Conservation (phyloP, 2,888 invertebrate genomes). For the Operophtera brumata region DNA sequence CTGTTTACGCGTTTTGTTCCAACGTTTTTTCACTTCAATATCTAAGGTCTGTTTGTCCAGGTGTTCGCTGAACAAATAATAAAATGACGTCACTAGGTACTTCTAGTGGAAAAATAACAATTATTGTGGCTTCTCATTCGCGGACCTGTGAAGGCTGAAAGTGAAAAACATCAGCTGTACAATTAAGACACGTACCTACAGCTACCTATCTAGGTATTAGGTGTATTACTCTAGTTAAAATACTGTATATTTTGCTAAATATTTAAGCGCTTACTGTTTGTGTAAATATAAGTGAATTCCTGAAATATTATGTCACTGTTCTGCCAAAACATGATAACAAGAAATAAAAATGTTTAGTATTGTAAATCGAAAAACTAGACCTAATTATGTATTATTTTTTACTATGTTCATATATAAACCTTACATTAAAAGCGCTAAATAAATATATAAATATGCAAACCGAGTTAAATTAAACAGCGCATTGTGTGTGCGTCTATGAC, state of each 20-base stretch:
- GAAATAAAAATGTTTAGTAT: too few species aligned
- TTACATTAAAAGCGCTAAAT: too few species aligned
- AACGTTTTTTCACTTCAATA: background rate
- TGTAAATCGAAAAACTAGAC: too few species aligned
- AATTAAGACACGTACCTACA: background rate
- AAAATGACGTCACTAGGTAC: conserved; percentile 16
- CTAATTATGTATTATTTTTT: too few species aligned
- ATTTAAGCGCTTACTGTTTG: background rate
- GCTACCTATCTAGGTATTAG: background rate
- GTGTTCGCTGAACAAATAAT: conserved; percentile 14
- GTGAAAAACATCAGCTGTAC: conserved; percentile 24
- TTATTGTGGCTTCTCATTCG: conserved; percentile 18
- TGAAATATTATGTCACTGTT: background rate
- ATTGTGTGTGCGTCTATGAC: too few species aligned
- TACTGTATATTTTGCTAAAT: background rate
- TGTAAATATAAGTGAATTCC: background rate
- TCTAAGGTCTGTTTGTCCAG: conserved; percentile 11
- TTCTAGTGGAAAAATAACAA: conserved; percentile 12
- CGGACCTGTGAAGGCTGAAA: conserved; percentile 17
- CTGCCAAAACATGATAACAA: background rate
- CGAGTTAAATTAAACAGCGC: too few species aligned
- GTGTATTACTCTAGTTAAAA: background rate
- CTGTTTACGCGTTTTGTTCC: too few species aligned
- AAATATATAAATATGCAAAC: too few species aligned
- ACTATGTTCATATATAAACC: too few species aligned